Base-by-base conservation (phyloP, 2,888 invertebrate species). In the Apotomis turbidana region DNA sequence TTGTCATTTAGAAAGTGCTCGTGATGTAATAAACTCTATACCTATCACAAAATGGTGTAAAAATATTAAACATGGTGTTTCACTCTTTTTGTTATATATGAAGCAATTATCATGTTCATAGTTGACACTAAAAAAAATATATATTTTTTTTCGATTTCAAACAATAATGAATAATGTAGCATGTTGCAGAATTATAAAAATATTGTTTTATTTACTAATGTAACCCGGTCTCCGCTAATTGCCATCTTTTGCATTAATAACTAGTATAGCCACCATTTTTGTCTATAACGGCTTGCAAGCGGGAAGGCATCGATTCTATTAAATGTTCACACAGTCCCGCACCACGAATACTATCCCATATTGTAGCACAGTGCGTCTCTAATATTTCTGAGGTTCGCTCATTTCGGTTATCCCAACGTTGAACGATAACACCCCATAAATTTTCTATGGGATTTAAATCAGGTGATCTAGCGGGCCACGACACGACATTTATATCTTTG, bases 401-500 rank as follows among this genome's bases (percentile, higher is more conserved):
- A 10, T 46, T 15, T 46, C n/a, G 61, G n/a, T 44, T n/a, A 60
- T 60, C 60, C 60, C 60, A 60, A 44, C 44, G 60, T 60, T 60
- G 60, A n/a, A 60, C 44, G 0, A 44, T 44, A 15, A 60, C 49
- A 44, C 60, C 60, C 60, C 60, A 60, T n/a, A 60, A 13, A 9
- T 60, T 15, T 44, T 41, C 60, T 6, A 60, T 9, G 12, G 57
- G 71, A 52, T 74, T 75, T 5, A 72, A 52, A 58, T 74, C 73
- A 4, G 73, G 71, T 10, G 73, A 73, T 3, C 71, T 57, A 9
- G 68, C 57, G 2, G 70, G 74, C 74, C 74, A 72, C 3, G 70
- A 69, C 13, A 75, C 59, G 3, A 68, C 49, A 1, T 44, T 9
- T 0, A 74, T 36, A 15, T 51, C 15, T 5, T 68, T 64, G 9